These are phyloP conservation scores for Drosophila parabipectinata DNA, from an alignment of 1,140 invertebrate genomes.

Conservation along the genomic window DNA sequence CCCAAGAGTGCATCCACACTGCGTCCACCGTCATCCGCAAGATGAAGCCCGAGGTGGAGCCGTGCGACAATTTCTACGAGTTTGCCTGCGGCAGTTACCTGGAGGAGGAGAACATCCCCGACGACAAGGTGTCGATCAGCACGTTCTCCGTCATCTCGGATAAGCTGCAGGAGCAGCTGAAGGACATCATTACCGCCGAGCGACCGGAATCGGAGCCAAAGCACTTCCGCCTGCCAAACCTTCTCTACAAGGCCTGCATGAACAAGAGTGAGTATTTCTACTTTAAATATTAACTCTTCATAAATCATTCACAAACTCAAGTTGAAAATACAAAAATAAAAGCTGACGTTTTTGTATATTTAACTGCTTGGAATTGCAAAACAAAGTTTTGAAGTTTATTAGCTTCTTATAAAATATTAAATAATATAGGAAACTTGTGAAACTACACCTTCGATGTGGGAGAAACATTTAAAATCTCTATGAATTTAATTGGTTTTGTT, in stretches of 20 bases:
- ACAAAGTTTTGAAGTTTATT: not conserved
- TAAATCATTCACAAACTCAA: not conserved
- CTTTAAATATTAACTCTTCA: not conserved
- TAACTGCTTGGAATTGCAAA: not conserved
- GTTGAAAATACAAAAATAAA: too few relatives aligned
- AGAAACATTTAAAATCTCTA: too few relatives aligned
- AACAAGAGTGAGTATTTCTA: constrained; percentile 89
- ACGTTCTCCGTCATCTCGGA: constrained; percentile 93
- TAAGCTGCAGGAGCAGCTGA: constrained; percentile 91
- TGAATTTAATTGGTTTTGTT: too few relatives aligned
- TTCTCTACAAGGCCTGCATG: constrained; percentile 93
- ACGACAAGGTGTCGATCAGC: constrained; percentile 92
- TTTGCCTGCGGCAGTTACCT: constrained; percentile 92
- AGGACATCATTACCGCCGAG: constrained; percentile 89
- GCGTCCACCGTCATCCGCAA: constrained; percentile 89
- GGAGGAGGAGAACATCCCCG: constrained; percentile 90
- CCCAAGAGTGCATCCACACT: constrained; percentile 89
- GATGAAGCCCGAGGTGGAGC: constrained; percentile 90
- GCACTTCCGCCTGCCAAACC: constrained; percentile 90
- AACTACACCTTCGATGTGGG: not conserved
- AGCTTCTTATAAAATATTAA: constrained; percentile 1
- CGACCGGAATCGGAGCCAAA: constrained; percentile 87
- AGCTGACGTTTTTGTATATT: not conserved
- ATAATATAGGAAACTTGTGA: not conserved
- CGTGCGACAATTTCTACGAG: constrained; percentile 95